Evolutionary conservation across 2,797 vertebrate species (phyloP), one percentile per base, ranked within the genome.

Genomic region (Danionella dracula): DNA sequence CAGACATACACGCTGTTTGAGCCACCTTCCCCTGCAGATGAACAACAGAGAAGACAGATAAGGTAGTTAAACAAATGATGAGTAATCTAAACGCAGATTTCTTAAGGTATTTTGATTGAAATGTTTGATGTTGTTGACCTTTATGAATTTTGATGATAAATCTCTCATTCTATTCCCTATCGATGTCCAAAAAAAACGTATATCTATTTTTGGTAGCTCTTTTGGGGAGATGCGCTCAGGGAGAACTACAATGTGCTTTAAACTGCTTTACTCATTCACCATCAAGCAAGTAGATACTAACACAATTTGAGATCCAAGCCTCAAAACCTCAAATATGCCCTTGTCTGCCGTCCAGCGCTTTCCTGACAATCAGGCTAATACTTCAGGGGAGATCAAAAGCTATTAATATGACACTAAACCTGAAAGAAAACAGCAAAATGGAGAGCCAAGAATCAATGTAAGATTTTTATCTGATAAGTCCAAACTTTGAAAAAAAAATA

Each of bases 1-100:
- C 93, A 0, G 96, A 99, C 96, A 98, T 99, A 71, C 96, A 99
- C 13, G 96, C 96, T 0, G 96, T 99, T 90, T 99, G 95, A 0
- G 96, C 96, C 71, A 99, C 96, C 74, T 98, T 98, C 13, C 94
- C 96, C 96, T 98, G 84, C 41, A 74, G 79, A 67, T 21, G 70
- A 16, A 27, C 23, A 27, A 27, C 6, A 3, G n/a, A n/a, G n/a
- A n/a, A n/a, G n/a, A n/a, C n/a, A n/a, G n/a, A 54, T 2, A 54
- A 11, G 21, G 19, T 40, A 46, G n/a, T 37, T 37, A 58, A 8
- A 31, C 4, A 27, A 3, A 71, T 19, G 4, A 4, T 2, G 19
- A 12, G 8, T 10, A n/a, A n/a, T n/a, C n/a, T n/a, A n/a, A n/a
- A n/a, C n/a, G n/a, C n/a, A n/a, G n/a, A n/a, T n/a, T n/a, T n/a